Conservation (phyloP, 2,113 vertebrate species). For the Oxyura jamaicensis region DNA sequence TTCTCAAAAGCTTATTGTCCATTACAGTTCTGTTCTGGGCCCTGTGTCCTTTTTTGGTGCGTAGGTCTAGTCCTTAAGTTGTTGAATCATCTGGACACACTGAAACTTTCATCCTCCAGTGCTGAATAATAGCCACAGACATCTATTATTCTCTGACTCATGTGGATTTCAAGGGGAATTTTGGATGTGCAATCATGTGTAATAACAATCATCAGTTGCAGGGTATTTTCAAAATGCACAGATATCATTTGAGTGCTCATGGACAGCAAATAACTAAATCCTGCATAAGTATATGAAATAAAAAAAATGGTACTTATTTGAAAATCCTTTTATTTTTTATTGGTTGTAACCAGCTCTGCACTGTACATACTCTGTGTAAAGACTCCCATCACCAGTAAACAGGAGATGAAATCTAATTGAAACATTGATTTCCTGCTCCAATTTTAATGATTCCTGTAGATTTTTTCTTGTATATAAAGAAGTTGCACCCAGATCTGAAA, state of each 20-base stretch:
- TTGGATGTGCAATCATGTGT: not conserved
- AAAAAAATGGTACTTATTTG: not conserved
- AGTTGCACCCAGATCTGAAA: not conserved
- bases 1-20: not conserved
- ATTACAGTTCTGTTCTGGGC: not conserved
- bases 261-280: not conserved
- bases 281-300: not conserved
- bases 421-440: not conserved
- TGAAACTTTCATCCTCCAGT: not conserved
- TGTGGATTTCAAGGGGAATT: not conserved
- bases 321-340: not conserved
- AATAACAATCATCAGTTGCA: not conserved
- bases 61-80: not conserved
- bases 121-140: not conserved
- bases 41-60: rapidly evolving
- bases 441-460: not conserved
- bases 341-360: not conserved
- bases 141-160: not conserved
- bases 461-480: not conserved
- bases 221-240: not conserved
- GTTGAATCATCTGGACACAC: not conserved
- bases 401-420: conserved; percentile 1
- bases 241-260: not conserved
- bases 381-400: not conserved
- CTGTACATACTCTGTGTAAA: not conserved